These are phyloP conservation scores for Oopsacas minuta DNA, from an alignment of 37 sponge, comb jelly and placozoan species.

Conservation along the genomic window DNA sequence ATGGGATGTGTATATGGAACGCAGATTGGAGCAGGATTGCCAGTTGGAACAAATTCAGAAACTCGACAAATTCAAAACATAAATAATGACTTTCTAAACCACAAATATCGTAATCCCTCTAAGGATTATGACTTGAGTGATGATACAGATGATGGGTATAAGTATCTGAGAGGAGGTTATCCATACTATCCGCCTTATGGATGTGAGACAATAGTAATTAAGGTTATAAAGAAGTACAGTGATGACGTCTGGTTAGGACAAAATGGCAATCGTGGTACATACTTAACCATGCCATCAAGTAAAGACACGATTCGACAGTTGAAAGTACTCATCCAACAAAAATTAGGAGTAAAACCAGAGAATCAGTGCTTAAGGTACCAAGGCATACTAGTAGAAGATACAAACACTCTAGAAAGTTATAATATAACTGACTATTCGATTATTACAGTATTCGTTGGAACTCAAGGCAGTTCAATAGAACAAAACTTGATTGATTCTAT, in stretches of 20 bases:
- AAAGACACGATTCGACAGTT: not conserved
- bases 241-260: slow-evolving; percentile 12
- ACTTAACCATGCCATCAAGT: no score
- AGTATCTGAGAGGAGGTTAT: not conserved
- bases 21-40: no score
- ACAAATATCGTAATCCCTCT: not conserved
- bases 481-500: not conserved
- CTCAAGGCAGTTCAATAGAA: not conserved
- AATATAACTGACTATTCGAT: not conserved
- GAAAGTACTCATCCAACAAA: not conserved
- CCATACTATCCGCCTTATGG: slow-evolving; percentile 20
- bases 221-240: not conserved
- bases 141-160: not conserved
- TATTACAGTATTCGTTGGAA: not conserved
- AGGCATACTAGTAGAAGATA: not conserved
- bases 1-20: no score
- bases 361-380: not conserved
- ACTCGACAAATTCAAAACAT: no score
- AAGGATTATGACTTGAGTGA: slow-evolving; percentile 20
- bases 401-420: not conserved
- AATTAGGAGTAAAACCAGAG: not conserved
- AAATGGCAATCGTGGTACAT: no score
- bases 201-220: not conserved
- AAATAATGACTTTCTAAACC: no score
- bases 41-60: no score